Evolutionary conservation across 2,113 vertebrate species (phyloP), one percentile per base, ranked within the genome.

Genomic region (Bos indicus): DNA sequence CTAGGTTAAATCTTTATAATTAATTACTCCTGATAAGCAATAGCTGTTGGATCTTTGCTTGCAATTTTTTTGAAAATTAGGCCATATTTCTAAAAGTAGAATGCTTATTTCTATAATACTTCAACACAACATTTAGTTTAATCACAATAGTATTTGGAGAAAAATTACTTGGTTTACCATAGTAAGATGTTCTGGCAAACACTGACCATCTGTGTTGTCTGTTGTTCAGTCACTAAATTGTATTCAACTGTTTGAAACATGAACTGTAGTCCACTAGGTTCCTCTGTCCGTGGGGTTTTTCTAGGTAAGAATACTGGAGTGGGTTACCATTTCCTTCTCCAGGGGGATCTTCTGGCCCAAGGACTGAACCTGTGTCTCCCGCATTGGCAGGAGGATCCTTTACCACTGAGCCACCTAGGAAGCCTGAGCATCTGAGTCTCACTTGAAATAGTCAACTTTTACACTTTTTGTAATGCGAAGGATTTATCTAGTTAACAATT

Each of bases 371-470:
- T 15, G 40, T 43, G 71, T 15, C 71, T 77, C 71, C 12, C 14
- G 12, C 12, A 26, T 43, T 77, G 6, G 40, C 71, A 43, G 23
- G 71, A 40, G 6, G 25, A 77, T 77, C 36, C 71, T 77, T 77
- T 26, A 77, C 36, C 36, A 23, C 71, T 14, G 67, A 77, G 71
- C 40, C 40, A 26, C 25, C 6, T 4, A 25, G 40, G 40, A 77
- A 77, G 40, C 23, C 40, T 26, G 23, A 77, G 23, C 40, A 77
- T 74, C 87, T 95, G 89, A 95, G 5, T 97, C 83, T 97, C 91
- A 88, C 43, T 93, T 93, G 78, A 90, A 94, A 95, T 78, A 95
- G 54, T 86, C 25, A 90, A 92, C 16, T 78, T 97, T 82, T 93
- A 95, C 36, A 92, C 33, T 90, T 95, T 62, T 15, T 60, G n/a